Evolutionary conservation across 92 coral and sea anemone species (phyloP), one percentile per base, ranked within the genome.

Genomic region (Diadumene lineata): DNA sequence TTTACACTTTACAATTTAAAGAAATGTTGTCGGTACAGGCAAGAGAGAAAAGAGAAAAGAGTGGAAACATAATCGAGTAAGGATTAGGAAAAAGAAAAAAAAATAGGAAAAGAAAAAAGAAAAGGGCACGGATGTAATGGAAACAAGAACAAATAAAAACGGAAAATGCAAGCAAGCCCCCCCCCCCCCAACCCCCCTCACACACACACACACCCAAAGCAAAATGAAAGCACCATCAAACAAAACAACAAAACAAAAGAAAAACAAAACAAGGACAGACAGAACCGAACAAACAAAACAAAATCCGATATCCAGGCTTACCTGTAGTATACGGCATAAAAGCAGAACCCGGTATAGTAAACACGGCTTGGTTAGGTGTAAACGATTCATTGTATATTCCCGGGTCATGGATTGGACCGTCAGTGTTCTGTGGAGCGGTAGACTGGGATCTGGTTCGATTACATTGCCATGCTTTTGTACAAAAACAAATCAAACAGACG

Each of bases 281-380:
- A n/a, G n/a, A n/a, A n/a, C n/a, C n/a, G n/a, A n/a, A n/a, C n/a
- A n/a, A n/a, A n/a, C n/a, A n/a, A n/a, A n/a, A n/a, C n/a, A n/a
- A n/a, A n/a, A n/a, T n/a, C n/a, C n/a, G n/a, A 13, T 13, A 38
- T 6, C 48, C 13, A 38, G 13, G 13, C 58, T 53, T 23, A 53
- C 58, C 58, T 2, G 21, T 53, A 53, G 4, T 53, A 53, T 53
- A 53, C 58, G 58, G 58, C 58, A 53, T 53, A 53, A 53, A 53
- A 2, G 58, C 58, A 53, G 58, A 53, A 2, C 58, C 58, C 58
- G 58, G 58, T 53, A 53, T 53, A 53, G 58, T 53, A 53, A 53
- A 53, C 24, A 53, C 58, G 4, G 58, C 21, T 53, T 53, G 58
- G 24, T 21, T 38, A 2, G 58, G 19, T 13, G 58, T 53, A 53